Evolutionary conservation across 2,888 invertebrate genomes (phyloP), one percentile per base, ranked within the genome.

Genomic region (Drosophila kanekoi): DNA sequence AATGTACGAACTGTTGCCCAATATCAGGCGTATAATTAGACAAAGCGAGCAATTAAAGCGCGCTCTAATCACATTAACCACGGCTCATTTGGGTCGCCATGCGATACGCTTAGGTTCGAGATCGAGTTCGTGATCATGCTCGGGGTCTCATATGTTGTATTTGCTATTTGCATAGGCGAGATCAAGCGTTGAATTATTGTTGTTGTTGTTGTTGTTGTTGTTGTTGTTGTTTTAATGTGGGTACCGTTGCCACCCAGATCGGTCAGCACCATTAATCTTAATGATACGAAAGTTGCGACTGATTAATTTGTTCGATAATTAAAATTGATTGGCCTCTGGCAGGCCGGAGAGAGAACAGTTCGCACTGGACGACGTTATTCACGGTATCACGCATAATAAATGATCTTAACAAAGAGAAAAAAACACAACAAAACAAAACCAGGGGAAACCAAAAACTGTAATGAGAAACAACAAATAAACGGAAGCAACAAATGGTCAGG

Each of bases 231-330:
- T 65, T 48, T 64, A 54, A 48, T 72, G 72, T 62, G 67, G 58
- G 57, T 70, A 57, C 49, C 66, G 76, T 75, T 83, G 81, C 79
- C 82, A 82, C 88, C 87, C 88, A 87, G 70, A 74, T 52, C 47
- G 86, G 65, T 45, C 72, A 71, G 56, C 67, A 80, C 86, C 85
- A 86, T 86, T 89, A 86, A 86, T 86, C 85, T 86, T 86, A 89
- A 86, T 86, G 89, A 86, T 86, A 86, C 81, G 83, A 88, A 77
- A 88, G 73, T 79, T 79, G 88, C 75, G 87, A 83, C 85, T 82
- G 89, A 85, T 85, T 85, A 85, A 85, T 86, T 86, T 86, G 85
- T 79, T 65, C 81, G 86, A 86, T 89, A 86, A 86, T 86, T 89
- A 89, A 89, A 86, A 86, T 86, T 89, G 89, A 86, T 88, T 77